A percentile compares a stretch with the other conserved stretches of the same genome.
These are phyloP conservation scores for Enteromius afrohamiltoni DNA, from an alignment of 2,797 vertebrate species.

Conservation along the genomic window DNA sequence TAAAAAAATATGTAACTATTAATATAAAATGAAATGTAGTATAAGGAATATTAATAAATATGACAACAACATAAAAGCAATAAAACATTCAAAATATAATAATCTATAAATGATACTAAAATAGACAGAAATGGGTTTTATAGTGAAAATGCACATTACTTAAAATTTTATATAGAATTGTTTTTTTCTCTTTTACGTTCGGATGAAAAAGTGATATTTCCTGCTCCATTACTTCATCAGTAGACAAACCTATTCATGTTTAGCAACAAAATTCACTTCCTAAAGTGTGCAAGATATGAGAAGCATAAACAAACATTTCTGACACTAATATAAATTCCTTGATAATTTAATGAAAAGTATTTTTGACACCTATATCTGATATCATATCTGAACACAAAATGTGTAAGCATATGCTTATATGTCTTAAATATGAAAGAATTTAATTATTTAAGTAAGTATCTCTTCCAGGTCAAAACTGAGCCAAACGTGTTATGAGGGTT, in stretches of 20 bases:
- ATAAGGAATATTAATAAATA: background rate
- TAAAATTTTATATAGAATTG: background rate
- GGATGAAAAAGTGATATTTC: background rate
- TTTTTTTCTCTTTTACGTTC: background rate
- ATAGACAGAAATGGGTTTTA: background rate
- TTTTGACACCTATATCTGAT: background rate
- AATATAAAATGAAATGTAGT: background rate
- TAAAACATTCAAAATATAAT: no score
- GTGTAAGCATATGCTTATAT: background rate
- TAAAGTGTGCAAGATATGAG: background rate
- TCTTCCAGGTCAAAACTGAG: background rate
- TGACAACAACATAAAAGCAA: background rate
- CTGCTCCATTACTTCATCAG: background rate
- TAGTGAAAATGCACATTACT: background rate
- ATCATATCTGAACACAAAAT: background rate
- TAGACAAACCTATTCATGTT: background rate
- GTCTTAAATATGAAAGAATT: background rate
- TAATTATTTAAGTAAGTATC: no score
- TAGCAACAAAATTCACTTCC: background rate
- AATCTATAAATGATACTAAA: background rate
- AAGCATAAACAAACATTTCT: background rate
- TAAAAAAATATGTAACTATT: background rate
- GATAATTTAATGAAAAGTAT: background rate
- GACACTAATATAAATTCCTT: background rate
- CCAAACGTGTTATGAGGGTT: background rate